These are phyloP conservation scores for Mus spretus DNA, from an alignment of 2,797 vertebrate genomes.

Conservation along the genomic window DNA sequence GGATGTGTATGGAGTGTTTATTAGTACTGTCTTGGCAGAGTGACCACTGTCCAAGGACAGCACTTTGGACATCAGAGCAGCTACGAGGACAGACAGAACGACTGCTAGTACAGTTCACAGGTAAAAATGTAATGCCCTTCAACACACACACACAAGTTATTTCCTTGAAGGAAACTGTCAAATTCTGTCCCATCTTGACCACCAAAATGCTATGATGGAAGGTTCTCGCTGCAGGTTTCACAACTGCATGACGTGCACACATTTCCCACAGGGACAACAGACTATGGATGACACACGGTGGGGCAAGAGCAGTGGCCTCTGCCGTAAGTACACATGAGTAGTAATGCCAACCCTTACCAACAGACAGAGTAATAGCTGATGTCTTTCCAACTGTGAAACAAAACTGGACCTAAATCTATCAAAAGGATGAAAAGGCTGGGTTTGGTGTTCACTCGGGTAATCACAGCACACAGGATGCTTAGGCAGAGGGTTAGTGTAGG, in stretches of 20 bases:
- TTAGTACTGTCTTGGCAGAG: neutral
- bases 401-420: constrained; percentile 49
- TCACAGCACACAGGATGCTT: neutral
- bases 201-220: neutral
- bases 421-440: constrained; percentile 40
- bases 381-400: constrained; percentile 64
- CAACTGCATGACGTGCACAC: constrained; percentile 4
- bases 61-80: neutral
- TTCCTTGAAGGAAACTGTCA: constrained; percentile 52
- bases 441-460: neutral
- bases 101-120: neutral
- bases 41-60: neutral
- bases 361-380: neutral
- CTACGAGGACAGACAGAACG: neutral
- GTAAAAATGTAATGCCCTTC: neutral
- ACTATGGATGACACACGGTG: neutral
- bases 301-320: neutral
- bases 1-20: neutral
- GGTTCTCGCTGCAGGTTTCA: neutral
- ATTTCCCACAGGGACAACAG: neutral
- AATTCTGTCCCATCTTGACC: neutral
- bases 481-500: neutral
- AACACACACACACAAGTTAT: neutral
- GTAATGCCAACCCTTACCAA: neutral
- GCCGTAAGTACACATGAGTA: neutral